Conservation (phyloP, 2,888 invertebrate genomes). For the Emmelina monodactyla region DNA sequence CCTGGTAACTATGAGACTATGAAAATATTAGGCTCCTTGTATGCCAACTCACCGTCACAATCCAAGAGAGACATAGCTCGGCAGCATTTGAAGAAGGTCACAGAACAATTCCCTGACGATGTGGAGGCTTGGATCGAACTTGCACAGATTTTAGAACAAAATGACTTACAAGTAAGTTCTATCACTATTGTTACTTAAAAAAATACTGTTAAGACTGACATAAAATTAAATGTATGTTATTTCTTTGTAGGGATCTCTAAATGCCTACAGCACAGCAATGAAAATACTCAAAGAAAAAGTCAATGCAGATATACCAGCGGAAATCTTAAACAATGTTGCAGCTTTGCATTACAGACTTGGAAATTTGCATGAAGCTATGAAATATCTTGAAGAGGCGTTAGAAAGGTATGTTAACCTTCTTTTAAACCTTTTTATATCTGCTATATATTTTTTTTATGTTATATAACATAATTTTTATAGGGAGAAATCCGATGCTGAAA, state of each 20-base stretch:
- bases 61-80: conserved; percentile 93
- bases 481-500: conserved; percentile 82
- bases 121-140: conserved; percentile 99
- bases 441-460: neutral
- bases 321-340: conserved; percentile 97
- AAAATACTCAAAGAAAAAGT: conserved; percentile 92
- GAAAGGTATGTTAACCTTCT: conserved; percentile 46
- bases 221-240: no score
- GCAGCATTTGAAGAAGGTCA: conserved; percentile 92
- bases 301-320: conserved; percentile 94
- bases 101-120: conserved; percentile 97
- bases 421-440: neutral
- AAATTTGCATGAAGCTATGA: conserved; percentile 85
- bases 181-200: no score
- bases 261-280: conserved; percentile 93
- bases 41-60: conserved; percentile 89
- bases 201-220: no score
- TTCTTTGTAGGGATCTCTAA: conserved; percentile 74
- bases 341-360: conserved; percentile 90
- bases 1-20: conserved; percentile 99
- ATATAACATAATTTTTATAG: conserved; percentile 37
- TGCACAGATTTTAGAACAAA: conserved; percentile 96
- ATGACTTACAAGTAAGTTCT: conserved; percentile 75
- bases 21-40: conserved; percentile 97
- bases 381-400: conserved; percentile 85